Conservation (phyloP, 2,113 vertebrate genomes). For the Mionectes macconnelli region DNA sequence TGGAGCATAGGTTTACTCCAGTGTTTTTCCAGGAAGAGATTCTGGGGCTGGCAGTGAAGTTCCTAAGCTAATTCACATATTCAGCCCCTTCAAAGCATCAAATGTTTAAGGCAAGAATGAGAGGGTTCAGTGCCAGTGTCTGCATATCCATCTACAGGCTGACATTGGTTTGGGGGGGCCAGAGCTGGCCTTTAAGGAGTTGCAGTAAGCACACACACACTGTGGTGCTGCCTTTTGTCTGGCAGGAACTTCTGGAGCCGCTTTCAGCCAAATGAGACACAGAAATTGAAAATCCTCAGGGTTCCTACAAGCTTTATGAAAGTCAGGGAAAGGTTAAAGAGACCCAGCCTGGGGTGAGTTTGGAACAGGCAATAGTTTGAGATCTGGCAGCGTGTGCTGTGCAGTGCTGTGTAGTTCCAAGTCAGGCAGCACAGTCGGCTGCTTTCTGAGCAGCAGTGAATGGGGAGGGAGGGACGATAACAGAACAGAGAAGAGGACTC, state of each 20-base stretch:
- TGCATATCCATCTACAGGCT: not conserved
- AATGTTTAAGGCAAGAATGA: not conserved
- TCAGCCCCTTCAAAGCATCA: not conserved
- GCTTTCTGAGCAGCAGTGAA: not conserved
- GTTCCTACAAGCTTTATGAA: not conserved
- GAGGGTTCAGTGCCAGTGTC: not conserved
- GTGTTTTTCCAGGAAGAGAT: not conserved
- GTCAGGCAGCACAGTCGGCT: not conserved
- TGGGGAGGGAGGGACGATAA: not conserved
- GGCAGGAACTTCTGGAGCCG: not conserved
- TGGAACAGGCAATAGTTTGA: not conserved
- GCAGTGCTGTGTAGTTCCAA: not conserved
- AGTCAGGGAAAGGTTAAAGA: not conserved
- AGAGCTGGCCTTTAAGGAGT: not conserved
- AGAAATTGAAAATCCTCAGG: not conserved
- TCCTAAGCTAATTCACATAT: not conserved
- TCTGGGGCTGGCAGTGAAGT: not conserved
- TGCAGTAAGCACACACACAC: fast-evolving
- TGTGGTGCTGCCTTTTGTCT: not conserved
- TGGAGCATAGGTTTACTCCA: not conserved
- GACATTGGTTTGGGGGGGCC: not conserved
- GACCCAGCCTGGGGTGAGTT: not conserved
- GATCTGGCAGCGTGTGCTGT: not conserved
- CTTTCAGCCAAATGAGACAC: not conserved
- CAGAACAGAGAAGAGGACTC: not conserved